Evolutionary conservation across 2,113 vertebrate species (phyloP), one percentile per base, ranked within the genome.

Genomic region (Cyrtonyx montezumae): DNA sequence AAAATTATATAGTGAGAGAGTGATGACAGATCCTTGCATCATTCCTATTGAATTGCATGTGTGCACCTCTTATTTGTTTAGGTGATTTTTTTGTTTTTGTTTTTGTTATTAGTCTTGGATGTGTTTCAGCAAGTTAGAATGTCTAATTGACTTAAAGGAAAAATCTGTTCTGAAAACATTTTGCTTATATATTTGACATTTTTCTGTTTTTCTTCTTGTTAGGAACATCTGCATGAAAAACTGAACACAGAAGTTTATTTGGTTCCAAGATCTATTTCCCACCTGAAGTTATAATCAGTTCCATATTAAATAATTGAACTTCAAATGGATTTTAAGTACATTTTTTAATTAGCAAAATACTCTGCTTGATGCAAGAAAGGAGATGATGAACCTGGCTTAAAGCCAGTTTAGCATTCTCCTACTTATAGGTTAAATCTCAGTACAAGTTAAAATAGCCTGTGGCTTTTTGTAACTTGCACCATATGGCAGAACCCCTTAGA

Each of bases 101-200:
- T 91, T 94, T 91, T 20, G 4, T 78, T 92, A 81, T 95, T 94
- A 76, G 36, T 79, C 73, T 90, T 95, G 87, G 90, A 91, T 1
- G 5, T 71, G 56, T 88, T 96, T 94, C 87, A 95, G 40, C 85
- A 88, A 83, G 79, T 92, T 84, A 78, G 53, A 81, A 28, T 84
- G 96, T 91, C 87, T 96, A 93, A 91, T 88, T 84, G 93, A 80
- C 65, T 85, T 88, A 90, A 94, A 91, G 85, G 90, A 94, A 85
- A 94, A 63, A n/a, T 8, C 51, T 68, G 7, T 67, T 90, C 61
- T 85, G 78, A 89, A 71, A 88, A 91, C 0, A 2, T 70, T 93
- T 84, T 91, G 26, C 46, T 85, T 86, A 45, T 28, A 66, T 19
- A 37, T 71, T 86, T 88, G 56, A 84, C 48, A 83, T 68, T 88